Evolutionary conservation across 1,140 invertebrate species (phyloP).

Genomic region (Bombus difficillimus): DNA sequence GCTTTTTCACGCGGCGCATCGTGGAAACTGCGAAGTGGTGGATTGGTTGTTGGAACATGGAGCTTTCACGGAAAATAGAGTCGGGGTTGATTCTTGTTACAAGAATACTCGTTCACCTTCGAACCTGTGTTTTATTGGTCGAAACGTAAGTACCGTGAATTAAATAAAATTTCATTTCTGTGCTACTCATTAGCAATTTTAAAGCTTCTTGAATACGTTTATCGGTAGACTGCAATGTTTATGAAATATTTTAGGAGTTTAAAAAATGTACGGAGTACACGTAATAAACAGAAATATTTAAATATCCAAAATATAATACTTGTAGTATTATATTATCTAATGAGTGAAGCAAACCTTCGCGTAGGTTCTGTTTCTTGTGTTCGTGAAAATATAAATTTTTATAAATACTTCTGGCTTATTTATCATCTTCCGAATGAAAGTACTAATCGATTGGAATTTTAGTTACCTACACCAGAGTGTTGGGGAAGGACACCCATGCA

Average conservation of each 20-base stretch:
- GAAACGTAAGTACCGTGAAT: conserved; percentile 20
- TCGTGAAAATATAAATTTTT: background rate
- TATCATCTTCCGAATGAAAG: background rate
- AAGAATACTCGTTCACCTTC: background rate
- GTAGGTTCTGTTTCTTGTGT: background rate
- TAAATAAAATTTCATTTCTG: no score
- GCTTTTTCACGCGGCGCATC: conserved; percentile 62
- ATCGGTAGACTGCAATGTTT: no score
- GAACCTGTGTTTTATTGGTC: background rate
- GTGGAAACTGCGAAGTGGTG: conserved; percentile 37
- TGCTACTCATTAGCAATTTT: no score
- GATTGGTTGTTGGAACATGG: conserved; percentile 55
- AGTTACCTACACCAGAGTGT: conserved; percentile 64
- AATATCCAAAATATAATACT: no score
- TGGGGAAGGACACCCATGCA: conserved; percentile 72
- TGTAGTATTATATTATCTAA: no score
- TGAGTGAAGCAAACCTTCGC: no score
- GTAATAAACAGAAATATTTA: no score
- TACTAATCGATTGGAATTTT: background rate
- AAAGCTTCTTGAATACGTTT: no score
- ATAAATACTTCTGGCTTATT: background rate
- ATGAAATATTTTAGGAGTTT: no score
- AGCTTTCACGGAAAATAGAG: conserved; percentile 28
- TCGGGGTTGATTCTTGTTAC: conserved; percentile 47
- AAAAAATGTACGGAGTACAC: no score